phyloP scores from a whole-genome alignment of 1,140 invertebrate species.

The Popillia japonica region DNA sequence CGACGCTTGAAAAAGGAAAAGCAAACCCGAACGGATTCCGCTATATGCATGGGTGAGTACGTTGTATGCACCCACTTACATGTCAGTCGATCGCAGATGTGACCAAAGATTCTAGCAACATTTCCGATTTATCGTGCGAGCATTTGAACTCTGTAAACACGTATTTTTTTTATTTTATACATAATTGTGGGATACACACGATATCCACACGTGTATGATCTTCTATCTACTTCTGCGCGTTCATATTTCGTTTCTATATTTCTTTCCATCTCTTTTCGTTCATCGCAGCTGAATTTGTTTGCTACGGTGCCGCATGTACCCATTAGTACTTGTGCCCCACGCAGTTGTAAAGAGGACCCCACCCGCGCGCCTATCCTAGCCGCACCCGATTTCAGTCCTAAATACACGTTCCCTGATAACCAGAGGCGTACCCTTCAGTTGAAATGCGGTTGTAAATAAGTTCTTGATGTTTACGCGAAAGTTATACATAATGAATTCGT shows the following conservation, averaged over 20 bases:
- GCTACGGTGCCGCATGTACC: slow-evolving; percentile 45
- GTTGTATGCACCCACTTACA: background rate
- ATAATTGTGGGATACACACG: too few species aligned
- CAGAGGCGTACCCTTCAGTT: slow-evolving; percentile 54
- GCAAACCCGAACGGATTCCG: background rate
- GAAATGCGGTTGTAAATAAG: slow-evolving; percentile 60
- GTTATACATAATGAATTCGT: slow-evolving; percentile 18
- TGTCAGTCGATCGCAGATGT: background rate
- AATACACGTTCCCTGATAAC: slow-evolving; percentile 43
- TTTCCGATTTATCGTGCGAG: slow-evolving; percentile 4
- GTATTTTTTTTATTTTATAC: too few species aligned
- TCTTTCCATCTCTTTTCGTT: background rate
- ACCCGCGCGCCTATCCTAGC: slow-evolving; percentile 63
- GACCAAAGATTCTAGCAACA: background rate
- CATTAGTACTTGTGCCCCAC: slow-evolving; percentile 63
- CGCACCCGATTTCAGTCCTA: slow-evolving; percentile 59
- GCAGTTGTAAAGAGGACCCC: slow-evolving; percentile 65
- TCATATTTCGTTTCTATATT: background rate
- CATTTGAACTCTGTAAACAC: background rate
- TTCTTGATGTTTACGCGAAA: slow-evolving; percentile 56
- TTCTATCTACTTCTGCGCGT: background rate
- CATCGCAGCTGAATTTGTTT: slow-evolving; percentile 21
- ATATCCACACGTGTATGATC: too few species aligned
- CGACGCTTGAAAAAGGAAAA: background rate
- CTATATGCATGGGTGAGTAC: background rate